Percentiles rank a stretch among this genome's conserved stretches.
Conservation (phyloP, 1,140 invertebrate species). For the Drosophila busckii region DNA sequence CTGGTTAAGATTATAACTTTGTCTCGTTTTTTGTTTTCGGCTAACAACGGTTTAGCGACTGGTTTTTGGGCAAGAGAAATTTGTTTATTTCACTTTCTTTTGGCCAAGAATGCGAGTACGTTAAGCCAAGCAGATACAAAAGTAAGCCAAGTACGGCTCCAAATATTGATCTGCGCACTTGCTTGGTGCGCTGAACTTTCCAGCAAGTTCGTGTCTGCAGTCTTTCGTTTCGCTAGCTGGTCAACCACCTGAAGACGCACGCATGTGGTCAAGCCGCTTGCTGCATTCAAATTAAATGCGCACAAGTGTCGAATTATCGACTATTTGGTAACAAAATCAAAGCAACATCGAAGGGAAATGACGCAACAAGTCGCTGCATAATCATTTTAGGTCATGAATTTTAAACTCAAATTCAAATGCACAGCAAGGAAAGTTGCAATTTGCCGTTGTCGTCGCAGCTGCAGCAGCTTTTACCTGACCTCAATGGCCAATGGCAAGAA, state of each 20-base stretch:
- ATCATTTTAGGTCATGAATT: background rate
- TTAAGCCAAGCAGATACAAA: constrained; percentile 28
- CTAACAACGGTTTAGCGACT: constrained; percentile 44
- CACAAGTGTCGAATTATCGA: constrained; percentile 9
- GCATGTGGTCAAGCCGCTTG: constrained; percentile 8
- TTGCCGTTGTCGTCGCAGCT: constrained; percentile 10
- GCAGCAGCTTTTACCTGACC: constrained; percentile 57
- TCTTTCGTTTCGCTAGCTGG: constrained; percentile 51
- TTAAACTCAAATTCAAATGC: background rate
- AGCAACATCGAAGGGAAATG: constrained; percentile 24
- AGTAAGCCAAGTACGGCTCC: constrained; percentile 25
- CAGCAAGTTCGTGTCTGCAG: constrained; percentile 56
- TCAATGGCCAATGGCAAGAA: constrained; percentile 51
- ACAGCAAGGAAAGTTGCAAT: constrained; percentile 23
- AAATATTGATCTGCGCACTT: background rate
- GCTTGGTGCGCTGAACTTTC: constrained; percentile 36
- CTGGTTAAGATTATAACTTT: constrained; percentile 16
- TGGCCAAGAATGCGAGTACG: constrained; percentile 56
- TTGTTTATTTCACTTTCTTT: constrained; percentile 65
- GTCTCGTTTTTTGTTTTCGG: constrained; percentile 14
- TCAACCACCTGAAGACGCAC: constrained; percentile 27
- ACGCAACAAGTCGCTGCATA: constrained; percentile 20
- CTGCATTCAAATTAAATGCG: constrained; percentile 51
- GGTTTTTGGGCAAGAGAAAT: constrained; percentile 63
- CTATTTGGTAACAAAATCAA: constrained; percentile 40